Conservation (phyloP, 2,888 invertebrate species). For the Ramazzottius varieornatus region DNA sequence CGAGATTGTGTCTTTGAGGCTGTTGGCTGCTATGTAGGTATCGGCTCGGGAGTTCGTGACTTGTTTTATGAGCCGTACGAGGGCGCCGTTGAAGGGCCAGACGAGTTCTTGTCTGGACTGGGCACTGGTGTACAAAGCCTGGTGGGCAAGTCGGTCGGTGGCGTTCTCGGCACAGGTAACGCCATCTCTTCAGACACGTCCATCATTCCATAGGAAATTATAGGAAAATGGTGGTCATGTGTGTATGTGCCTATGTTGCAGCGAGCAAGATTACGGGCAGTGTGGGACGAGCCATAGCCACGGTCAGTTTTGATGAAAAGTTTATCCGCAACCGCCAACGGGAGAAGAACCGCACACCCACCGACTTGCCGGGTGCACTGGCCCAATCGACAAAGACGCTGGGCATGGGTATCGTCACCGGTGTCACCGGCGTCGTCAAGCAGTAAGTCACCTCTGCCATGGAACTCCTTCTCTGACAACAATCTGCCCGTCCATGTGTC, state of each 20-base stretch:
- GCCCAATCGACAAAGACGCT: constrained; percentile 45
- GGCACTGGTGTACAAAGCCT: constrained; percentile 73
- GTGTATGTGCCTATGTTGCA: not conserved
- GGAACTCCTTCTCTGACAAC: not conserved
- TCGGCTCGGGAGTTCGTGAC: not conserved
- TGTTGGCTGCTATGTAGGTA: too few relatives aligned
- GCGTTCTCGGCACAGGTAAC: not conserved
- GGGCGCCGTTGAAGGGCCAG: constrained; percentile 93
- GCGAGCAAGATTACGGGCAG: constrained; percentile 27
- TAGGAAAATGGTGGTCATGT: too few relatives aligned
- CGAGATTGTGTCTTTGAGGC: too few relatives aligned
- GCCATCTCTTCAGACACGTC: too few relatives aligned
- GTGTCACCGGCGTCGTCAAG: not conserved
- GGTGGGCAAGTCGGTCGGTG: constrained; percentile 65
- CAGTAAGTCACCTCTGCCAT: constrained; percentile 26
- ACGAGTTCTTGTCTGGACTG: constrained; percentile 92
- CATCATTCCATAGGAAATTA: too few relatives aligned
- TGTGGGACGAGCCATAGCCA: constrained; percentile 54
- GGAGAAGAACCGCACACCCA: constrained; percentile 59
- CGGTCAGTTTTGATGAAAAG: constrained; percentile 73
- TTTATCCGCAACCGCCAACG: constrained; percentile 77
- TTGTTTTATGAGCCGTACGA: not conserved
- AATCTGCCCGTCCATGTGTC: not conserved
- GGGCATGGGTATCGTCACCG: not conserved
- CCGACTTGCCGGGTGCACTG: constrained; percentile 63